Evolutionary conservation across 1,140 invertebrate species (phyloP).

Genomic region (Orius insidiosus): DNA sequence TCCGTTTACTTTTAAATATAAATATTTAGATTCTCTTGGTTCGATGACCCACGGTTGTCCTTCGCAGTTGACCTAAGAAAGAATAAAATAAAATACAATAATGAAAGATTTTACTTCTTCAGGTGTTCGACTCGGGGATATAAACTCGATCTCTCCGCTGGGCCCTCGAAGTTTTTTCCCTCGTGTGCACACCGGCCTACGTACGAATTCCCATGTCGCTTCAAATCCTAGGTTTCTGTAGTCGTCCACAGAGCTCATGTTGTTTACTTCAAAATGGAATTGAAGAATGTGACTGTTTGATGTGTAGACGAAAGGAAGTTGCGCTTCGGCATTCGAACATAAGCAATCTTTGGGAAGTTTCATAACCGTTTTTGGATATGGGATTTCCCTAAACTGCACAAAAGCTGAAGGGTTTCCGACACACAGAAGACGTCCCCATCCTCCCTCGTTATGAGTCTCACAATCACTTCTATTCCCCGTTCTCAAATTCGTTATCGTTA

Average conservation of each 20-base stretch:
- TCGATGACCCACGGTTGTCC: conserved; percentile 62
- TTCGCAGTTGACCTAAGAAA: conserved; percentile 51
- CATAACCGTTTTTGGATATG: conserved; percentile 39
- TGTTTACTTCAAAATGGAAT: conserved; percentile 58
- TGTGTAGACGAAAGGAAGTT: conserved; percentile 52
- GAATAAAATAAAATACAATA: conserved; percentile 2
- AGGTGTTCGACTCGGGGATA: conserved; percentile 33
- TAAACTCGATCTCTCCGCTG: conserved; percentile 54
- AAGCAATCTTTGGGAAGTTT: conserved; percentile 49
- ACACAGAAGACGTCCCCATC: conserved; percentile 52
- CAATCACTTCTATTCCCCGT: conserved; percentile 35
- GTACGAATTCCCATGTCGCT: conserved; percentile 63
- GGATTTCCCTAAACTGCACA: conserved; percentile 38
- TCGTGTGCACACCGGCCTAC: conserved; percentile 43
- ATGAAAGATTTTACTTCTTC: conserved; percentile 38
- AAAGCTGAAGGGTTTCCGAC: conserved; percentile 38
- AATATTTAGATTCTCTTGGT: conserved; percentile 40
- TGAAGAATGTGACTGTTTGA: conserved; percentile 59
- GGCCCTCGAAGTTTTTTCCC: conserved; percentile 49
- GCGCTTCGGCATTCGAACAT: conserved; percentile 36
- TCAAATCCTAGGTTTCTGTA: conserved; percentile 68
- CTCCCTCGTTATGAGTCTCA: conserved; percentile 37
- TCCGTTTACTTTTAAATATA: conserved; percentile 52
- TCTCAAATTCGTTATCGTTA: conserved; percentile 43
- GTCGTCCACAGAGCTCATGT: conserved; percentile 70